Conservation (phyloP, 2,888 invertebrate species). For the Slavum lentiscoides region DNA sequence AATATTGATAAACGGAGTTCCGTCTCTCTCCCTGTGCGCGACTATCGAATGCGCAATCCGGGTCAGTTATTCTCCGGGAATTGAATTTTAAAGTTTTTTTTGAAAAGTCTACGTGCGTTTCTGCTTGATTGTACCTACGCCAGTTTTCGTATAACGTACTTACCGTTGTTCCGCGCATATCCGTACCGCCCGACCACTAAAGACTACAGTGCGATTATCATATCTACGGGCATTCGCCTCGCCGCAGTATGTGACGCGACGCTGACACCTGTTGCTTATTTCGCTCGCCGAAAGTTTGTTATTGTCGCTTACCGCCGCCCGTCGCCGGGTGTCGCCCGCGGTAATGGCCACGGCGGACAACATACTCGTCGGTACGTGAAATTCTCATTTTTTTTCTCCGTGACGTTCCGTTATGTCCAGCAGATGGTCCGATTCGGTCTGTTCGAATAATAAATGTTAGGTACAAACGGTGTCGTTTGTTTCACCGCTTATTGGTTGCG, state of each 20-base stretch:
- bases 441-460: no score
- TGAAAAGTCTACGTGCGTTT: background rate
- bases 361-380: slow-evolving; percentile 36
- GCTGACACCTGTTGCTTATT: slow-evolving; percentile 47
- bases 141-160: background rate
- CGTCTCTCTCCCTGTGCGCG: no score
- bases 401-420: background rate
- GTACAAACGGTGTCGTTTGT: no score
- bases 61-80: background rate
- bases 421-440: background rate
- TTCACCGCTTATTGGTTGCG: no score
- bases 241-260: slow-evolving; percentile 23
- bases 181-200: no score
- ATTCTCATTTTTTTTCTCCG: no score
- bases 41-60: background rate
- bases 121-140: background rate
- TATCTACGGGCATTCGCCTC: background rate
- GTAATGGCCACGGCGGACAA: slow-evolving; percentile 36
- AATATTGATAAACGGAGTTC: slow-evolving; percentile 22
- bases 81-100: background rate
- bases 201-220: background rate
- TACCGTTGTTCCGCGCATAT: background rate
- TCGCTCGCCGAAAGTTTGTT: background rate
- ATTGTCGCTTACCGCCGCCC: background rate
- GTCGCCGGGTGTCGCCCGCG: background rate